Percentiles rank a stretch among this genome's conserved stretches.
Evolutionary conservation across 2,888 invertebrate genomes (phyloP).

Genomic region (Lamellibrachia columna): DNA sequence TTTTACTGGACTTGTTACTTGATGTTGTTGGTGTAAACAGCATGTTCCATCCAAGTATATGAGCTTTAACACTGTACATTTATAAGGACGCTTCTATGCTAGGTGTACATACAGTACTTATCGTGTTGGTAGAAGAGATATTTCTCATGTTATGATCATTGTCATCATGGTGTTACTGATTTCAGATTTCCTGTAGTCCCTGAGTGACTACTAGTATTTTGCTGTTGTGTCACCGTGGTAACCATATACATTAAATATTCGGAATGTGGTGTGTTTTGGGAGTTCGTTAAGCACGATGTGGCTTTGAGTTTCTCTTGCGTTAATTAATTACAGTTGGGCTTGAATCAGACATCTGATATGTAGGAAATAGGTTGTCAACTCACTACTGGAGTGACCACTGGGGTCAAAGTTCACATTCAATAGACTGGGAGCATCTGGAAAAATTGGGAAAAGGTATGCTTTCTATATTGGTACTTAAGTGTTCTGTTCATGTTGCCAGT

Average conservation of each 20-base stretch:
- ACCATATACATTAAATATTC: not conserved
- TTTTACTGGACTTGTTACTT: conserved; percentile 6
- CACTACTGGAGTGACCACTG: not conserved
- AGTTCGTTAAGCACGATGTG: not conserved
- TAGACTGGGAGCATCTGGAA: not conserved
- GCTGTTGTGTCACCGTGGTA: not conserved
- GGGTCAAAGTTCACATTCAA: not conserved
- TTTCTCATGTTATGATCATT: not conserved
- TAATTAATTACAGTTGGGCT: not conserved
- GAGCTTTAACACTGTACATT: not conserved
- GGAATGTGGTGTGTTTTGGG: not conserved
- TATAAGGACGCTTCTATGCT: not conserved
- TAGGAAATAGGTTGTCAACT: not conserved
- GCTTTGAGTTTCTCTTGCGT: too few species aligned
- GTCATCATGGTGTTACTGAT: too few species aligned
- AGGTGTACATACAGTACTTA: not conserved
- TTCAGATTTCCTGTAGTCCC: too few species aligned
- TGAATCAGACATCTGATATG: not conserved
- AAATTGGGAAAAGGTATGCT: not conserved
- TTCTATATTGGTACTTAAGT: not conserved
- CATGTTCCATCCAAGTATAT: not conserved
- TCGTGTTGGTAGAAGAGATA: not conserved
- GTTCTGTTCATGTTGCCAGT: not conserved
- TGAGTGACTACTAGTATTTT: too few species aligned
- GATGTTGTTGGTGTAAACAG: not conserved